Evolutionary conservation across 2,797 vertebrate species (phyloP).

Genomic region (Antrozous pallidus): DNA sequence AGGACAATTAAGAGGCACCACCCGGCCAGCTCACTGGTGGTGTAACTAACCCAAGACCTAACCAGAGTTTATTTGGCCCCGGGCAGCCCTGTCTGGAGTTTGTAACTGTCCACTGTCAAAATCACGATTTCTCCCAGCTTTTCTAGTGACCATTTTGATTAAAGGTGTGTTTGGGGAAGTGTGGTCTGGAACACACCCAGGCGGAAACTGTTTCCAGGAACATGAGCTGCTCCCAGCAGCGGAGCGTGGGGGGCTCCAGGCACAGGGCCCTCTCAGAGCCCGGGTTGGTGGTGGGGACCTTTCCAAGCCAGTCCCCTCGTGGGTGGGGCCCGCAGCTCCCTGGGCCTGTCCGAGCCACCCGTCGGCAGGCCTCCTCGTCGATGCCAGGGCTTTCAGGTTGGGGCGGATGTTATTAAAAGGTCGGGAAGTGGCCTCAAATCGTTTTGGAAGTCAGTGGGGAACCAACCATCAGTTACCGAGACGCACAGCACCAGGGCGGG

Average conservation of each 20-base stretch:
- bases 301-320: accelerated
- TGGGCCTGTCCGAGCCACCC: background rate
- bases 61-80: conserved; percentile 52
- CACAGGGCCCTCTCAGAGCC: background rate
- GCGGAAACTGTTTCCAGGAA: background rate
- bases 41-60: conserved; percentile 58
- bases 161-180: conserved; percentile 46
- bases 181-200: conserved; percentile 11
- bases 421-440: conserved; percentile 44
- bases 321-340: background rate
- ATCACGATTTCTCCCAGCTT: conserved; percentile 24
- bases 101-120: conserved; percentile 34
- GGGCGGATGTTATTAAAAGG: background rate
- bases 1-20: background rate
- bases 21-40: background rate
- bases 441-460: conserved; percentile 27
- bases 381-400: background rate
- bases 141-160: conserved; percentile 36
- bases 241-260: background rate
- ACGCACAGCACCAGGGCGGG: background rate
- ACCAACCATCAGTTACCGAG: background rate
- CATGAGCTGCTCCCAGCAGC: background rate
- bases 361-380: background rate
- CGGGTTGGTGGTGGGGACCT: accelerated
- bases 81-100: conserved; percentile 25